A percentile compares a stretch with the other conserved stretches of the same genome.
Conservation (phyloP, 1,140 invertebrate species). For the Marisa cornuarietis region DNA sequence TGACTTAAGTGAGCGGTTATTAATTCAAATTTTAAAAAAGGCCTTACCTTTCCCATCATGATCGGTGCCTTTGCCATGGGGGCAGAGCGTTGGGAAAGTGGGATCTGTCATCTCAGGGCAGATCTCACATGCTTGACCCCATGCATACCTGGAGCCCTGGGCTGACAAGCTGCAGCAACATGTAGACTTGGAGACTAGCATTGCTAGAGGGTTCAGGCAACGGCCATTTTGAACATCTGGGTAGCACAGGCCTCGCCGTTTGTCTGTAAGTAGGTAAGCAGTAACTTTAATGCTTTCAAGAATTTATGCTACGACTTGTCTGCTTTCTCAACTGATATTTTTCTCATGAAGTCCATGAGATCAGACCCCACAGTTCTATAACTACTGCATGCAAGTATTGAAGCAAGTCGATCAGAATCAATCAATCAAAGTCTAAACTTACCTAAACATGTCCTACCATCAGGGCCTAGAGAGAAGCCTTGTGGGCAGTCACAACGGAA, state of each 20-base stretch:
- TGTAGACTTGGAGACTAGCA: constrained; percentile 82
- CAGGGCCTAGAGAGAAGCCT: constrained; percentile 58
- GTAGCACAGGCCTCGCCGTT: constrained; percentile 83
- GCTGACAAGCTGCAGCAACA: constrained; percentile 83
- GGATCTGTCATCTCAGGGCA: constrained; percentile 78
- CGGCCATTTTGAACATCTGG: constrained; percentile 79
- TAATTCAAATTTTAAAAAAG: neutral
- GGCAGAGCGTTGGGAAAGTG: constrained; percentile 81
- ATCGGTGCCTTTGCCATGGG: constrained; percentile 82
- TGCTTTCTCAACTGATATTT: too few relatives aligned
- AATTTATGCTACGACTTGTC: neutral
- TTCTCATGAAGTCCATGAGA: too few relatives aligned
- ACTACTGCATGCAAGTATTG: too few relatives aligned
- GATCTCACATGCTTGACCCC: constrained; percentile 82
- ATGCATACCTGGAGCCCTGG: constrained; percentile 77
- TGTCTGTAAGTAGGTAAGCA: constrained; percentile 71
- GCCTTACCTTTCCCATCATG: constrained; percentile 79
- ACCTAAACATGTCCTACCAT: constrained; percentile 62
- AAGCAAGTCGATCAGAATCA: too few relatives aligned
- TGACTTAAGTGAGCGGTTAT: neutral
- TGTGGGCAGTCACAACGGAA: constrained; percentile 69
- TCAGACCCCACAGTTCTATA: too few relatives aligned
- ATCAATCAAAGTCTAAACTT: constrained; percentile 18
- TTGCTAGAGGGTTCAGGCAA: constrained; percentile 80
- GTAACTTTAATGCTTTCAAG: neutral